Base-by-base conservation (phyloP, 2,797 vertebrate species). In the Fundulus diaphanus region DNA sequence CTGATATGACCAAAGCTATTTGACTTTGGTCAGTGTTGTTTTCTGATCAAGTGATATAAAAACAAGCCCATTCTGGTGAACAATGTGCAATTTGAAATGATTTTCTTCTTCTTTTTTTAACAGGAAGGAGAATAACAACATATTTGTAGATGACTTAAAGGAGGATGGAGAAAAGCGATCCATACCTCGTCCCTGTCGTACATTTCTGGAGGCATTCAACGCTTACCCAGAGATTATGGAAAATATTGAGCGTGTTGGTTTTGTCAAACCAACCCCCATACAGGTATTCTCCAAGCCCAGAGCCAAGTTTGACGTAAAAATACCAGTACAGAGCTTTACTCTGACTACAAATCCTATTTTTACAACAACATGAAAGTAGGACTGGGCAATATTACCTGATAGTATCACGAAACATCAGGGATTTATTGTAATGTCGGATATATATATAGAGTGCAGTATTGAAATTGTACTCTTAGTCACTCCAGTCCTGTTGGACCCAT, bases 101-200 rank as follows among this genome's bases (percentile, higher is more conserved):
- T 37, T 29, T 9, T 78, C 18, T 18, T 68, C 0, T 78, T 68
- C 71, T 5, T 73, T 22, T 68, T 82, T 49, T 11, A 13, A 76
- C 91, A 99, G 98, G 88, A 97, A 96, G 79, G 96, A 96, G 88
- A 99, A 99, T 82, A 98, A 98, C 89, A 91, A 96, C 79, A 93
- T 99, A 69, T 96, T 96, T 75, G 98, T 98, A 87, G 95, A 98
- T 85, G 97, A 99, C 85, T 89, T 99, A 80, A 96, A 93, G 86
- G 96, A 97, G 75, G 95, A 93, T 46, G 95, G 91, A 65, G 90
- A 93, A 65, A 98, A 97, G 79, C 94, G 97, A 9, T 42, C 46
- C 5, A 79, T 99, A 89, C 97, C 97, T 5, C 97, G 96, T 81
- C 98, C 98, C 59, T 94, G 96, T 9, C 90, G 93, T 84, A 95